A percentile compares a stretch with the other conserved stretches of the same genome.
Conservation (phyloP, 1,140 invertebrate species). For the Drosophila kohkoa region DNA sequence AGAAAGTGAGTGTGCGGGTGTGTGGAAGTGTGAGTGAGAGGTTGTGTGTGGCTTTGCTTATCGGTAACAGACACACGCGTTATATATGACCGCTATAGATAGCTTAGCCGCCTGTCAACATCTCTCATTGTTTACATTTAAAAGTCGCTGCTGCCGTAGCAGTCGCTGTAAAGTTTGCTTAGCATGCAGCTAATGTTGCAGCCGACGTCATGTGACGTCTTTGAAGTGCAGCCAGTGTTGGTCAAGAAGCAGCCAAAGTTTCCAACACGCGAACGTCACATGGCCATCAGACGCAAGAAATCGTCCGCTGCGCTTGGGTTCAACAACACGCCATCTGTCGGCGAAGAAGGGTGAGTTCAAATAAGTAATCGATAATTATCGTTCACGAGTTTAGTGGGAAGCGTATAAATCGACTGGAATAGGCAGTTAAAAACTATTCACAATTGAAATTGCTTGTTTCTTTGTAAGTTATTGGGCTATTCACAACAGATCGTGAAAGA, state of each 20-base stretch:
- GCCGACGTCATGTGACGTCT: slow-evolving; percentile 66
- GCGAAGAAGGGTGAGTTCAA: slow-evolving; percentile 48
- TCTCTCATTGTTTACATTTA: slow-evolving; percentile 60
- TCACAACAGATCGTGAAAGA: slow-evolving; percentile 15
- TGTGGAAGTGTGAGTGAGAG: slow-evolving; percentile 1
- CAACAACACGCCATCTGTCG: slow-evolving; percentile 33
- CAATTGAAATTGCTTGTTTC: too few relatives aligned
- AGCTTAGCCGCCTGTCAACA: slow-evolving; percentile 32
- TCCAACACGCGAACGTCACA: slow-evolving; percentile 89
- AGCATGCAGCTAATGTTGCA: slow-evolving; percentile 71
- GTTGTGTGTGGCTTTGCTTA: slow-evolving; percentile 25
- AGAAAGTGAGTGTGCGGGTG: neutral
- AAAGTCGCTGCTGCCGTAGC: slow-evolving; percentile 30
- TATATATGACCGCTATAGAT: slow-evolving; percentile 54
- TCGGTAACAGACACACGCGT: slow-evolving; percentile 43
- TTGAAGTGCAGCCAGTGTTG: slow-evolving; percentile 85
- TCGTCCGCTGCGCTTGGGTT: slow-evolving; percentile 51
- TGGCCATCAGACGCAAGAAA: slow-evolving; percentile 87
- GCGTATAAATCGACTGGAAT: neutral
- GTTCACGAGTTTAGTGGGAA: neutral
- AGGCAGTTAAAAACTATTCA: slow-evolving; percentile 3
- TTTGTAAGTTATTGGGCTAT: too few relatives aligned
- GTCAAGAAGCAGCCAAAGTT: slow-evolving; percentile 88
- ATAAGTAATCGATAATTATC: slow-evolving; percentile 9
- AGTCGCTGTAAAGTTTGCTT: slow-evolving; percentile 31